Evolutionary conservation across 1,140 invertebrate species (phyloP).

Genomic region (Psix sp.): DNA sequence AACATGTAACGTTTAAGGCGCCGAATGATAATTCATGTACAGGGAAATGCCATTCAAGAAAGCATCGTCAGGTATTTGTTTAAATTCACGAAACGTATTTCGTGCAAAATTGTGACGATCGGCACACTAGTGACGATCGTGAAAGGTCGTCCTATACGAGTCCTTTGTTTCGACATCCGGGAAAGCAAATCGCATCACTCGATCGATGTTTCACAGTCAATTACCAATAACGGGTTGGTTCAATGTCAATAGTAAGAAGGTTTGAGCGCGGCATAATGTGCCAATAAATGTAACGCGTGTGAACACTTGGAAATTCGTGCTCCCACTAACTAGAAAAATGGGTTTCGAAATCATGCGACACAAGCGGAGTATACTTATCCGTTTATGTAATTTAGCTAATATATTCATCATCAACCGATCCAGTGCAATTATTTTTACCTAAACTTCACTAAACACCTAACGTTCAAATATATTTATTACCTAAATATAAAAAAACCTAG

Average conservation of each 20-base stretch:
- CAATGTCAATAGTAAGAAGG: conserved; percentile 66
- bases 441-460: too few relatives aligned
- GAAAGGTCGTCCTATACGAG: conserved; percentile 57
- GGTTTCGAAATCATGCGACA: conserved; percentile 32
- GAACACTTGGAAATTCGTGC: conserved; percentile 64
- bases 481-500: too few relatives aligned
- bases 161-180: conserved; percentile 58
- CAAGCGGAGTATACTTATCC: not conserved
- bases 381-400: conserved; percentile 22
- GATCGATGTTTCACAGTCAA: conserved; percentile 60
- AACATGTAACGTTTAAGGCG: not conserved
- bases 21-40: not conserved
- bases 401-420: conserved; percentile 5
- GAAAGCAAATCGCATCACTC: conserved; percentile 58
- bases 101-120: conserved; percentile 46
- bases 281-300: conserved; percentile 67
- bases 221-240: conserved; percentile 61
- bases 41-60: not conserved
- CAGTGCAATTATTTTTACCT: too few relatives aligned
- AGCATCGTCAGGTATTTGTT: conserved; percentile 14
- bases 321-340: conserved; percentile 64
- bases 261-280: conserved; percentile 47
- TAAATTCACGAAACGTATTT: conserved; percentile 40
- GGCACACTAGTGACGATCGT: conserved; percentile 39
- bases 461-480: too few relatives aligned